Evolutionary conservation across 2,797 vertebrate species (phyloP), one percentile per base, ranked within the genome.

Genomic region (Melanotaenia boesemani): DNA sequence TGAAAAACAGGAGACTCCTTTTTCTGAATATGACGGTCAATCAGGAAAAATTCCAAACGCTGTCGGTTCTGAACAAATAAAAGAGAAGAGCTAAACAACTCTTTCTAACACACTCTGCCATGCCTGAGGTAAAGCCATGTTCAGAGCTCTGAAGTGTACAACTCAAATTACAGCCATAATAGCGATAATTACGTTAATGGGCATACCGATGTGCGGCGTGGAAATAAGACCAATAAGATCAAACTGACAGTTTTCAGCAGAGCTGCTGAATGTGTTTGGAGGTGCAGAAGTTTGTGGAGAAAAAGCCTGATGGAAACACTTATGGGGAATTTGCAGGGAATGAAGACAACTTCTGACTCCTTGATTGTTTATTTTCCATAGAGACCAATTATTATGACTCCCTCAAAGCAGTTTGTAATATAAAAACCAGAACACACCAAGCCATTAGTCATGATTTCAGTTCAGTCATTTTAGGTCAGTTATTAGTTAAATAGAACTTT

Each of bases 81-180:
- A 26, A 18, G 30, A 15, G 3, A 18, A 37, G 13, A 41, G n/a
- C 6, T 18, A 2, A 36, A 54, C 1, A 36, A 0, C 13, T 10
- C 12, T 30, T 44, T 54, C 2, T 20, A 36, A 72, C 8, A 3
- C 30, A 44, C 41, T 44, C 41, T 34, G 59, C 20, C 32, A 2
- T 9, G 77, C 66, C 77, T 16, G 67, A 62, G 65, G 70, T 58
- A 67, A 54, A 72, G 39, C 13, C 26, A 2, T 44, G 74, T 30
- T 28, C 37, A 54, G 60, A 6, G 58, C 52, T 74, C 44, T 70
- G 52, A 44, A 72, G 57, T 70, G 28, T 6, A 63, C 41, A 58
- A 67, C 67, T 80, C 61, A 59, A 18, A 68, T 82, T 77, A 77
- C 84, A 83, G 57, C 65, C 63, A 50, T 59, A 61, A 78, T 81